Evolutionary conservation across 2,888 invertebrate genomes (phyloP).

Genomic region (Minunthozetes semirufus): DNA sequence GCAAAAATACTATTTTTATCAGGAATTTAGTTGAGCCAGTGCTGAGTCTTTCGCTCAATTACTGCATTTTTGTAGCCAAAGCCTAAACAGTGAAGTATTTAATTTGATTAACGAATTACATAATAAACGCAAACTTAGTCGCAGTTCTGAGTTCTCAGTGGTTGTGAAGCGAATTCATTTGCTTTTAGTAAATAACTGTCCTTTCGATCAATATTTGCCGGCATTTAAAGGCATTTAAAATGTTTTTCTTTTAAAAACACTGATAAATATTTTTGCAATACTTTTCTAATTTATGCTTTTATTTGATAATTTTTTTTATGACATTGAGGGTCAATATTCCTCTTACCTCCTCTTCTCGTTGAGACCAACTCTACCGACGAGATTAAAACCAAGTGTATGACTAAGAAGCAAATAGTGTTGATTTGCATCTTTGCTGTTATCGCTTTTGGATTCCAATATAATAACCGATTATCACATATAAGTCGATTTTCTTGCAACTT

Average conservation of each 20-base stretch:
- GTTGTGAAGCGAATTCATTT: not conserved
- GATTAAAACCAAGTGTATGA: not conserved
- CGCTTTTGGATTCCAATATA: not conserved
- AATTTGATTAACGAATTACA: constrained; percentile 22
- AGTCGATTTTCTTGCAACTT: not conserved
- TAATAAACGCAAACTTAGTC: not conserved
- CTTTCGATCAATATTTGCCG: not conserved
- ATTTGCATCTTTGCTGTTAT: constrained; percentile 1
- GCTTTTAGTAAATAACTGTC: not conserved
- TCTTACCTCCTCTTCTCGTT: constrained; percentile 25
- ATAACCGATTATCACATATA: not conserved
- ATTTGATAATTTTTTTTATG: not conserved
- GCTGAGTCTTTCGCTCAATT: not conserved
- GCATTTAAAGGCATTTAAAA: constrained; percentile 10
- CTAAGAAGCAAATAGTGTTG: constrained; percentile 10
- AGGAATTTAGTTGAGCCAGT: not conserved
- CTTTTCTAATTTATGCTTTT: not conserved
- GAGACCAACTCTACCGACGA: constrained; percentile 3
- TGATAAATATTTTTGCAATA: not conserved
- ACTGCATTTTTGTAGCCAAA: constrained; percentile 3
- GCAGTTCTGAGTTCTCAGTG: not conserved
- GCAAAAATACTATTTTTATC: not conserved
- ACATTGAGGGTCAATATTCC: not conserved
- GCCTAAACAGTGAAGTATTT: not conserved
- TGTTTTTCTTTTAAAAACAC: not conserved